Evolutionary conservation across 64 coral and sea anemone species (phyloP).

Genomic region (Platygyra sinensis): DNA sequence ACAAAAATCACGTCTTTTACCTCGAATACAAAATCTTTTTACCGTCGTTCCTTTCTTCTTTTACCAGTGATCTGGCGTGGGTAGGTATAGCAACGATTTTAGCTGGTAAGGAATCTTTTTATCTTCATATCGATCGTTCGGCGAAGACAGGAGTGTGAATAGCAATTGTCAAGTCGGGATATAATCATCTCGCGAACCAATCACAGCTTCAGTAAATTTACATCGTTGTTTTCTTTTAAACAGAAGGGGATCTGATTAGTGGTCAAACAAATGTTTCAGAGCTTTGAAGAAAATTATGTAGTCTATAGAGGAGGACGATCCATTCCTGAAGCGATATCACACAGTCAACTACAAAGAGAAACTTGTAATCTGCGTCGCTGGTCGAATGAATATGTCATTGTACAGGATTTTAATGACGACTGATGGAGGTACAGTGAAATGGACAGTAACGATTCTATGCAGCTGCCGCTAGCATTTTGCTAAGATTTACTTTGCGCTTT

Average conservation of each 20-base stretch:
- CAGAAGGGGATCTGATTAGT: constrained; percentile 24
- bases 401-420: too few relatives aligned
- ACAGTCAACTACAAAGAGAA: not conserved
- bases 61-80: not conserved
- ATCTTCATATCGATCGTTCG: not conserved
- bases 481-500: too few relatives aligned
- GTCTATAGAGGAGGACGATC: not conserved
- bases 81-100: constrained; percentile 2
- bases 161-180: not conserved
- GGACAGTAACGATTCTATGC: too few relatives aligned
- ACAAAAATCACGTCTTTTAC: not conserved
- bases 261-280: constrained; percentile 12
- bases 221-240: constrained; percentile 28
- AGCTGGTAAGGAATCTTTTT: not conserved
- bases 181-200: constrained; percentile 13
- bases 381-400: too few relatives aligned
- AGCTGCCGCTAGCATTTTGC: too few relatives aligned
- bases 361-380: not conserved
- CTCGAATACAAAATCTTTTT: not conserved
- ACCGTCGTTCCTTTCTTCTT: not conserved
- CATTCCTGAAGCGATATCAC: not conserved
- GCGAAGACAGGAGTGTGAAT: not conserved
- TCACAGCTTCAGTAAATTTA: not conserved
- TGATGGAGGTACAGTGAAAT: too few relatives aligned
- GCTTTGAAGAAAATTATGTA: not conserved